phyloP scores from a whole-genome alignment of 92 coral and sea anemone species.

The Paramuricea clavata region DNA sequence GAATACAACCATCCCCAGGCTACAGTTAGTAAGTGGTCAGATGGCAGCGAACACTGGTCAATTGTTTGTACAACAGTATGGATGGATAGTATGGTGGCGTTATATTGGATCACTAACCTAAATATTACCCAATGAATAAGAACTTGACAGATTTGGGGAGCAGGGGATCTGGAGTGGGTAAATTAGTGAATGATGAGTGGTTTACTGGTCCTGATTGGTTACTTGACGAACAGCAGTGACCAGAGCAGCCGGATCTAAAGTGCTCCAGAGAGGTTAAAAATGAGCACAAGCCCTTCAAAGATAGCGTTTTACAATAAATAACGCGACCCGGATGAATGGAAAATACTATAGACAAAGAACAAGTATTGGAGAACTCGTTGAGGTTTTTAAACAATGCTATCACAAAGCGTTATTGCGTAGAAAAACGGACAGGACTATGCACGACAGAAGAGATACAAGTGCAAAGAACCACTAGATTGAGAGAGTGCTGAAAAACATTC shows the following conservation, averaged over 20 bases:
- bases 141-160: slow-evolving; percentile 3
- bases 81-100: slow-evolving; percentile 68
- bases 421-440: too few species aligned
- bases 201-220: slow-evolving; percentile 4
- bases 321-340: background rate
- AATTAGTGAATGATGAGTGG: background rate
- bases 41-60: slow-evolving; percentile 69
- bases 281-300: slow-evolving; percentile 44
- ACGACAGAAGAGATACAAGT: too few species aligned
- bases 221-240: background rate
- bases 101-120: too few species aligned
- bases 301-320: slow-evolving; percentile 12
- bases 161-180: background rate
- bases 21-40: slow-evolving; percentile 69
- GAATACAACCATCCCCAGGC: slow-evolving; percentile 69
- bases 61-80: slow-evolving; percentile 51
- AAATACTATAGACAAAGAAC: too few species aligned
- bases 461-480: too few species aligned
- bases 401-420: too few species aligned
- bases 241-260: slow-evolving; percentile 11
- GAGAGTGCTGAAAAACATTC: too few species aligned
- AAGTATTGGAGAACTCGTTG: too few species aligned
- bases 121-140: slow-evolving; percentile 56
- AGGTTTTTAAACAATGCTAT: too few species aligned
- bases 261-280: background rate